Conservation (phyloP, 2,113 vertebrate genomes). For the Thomomys bottae region DNA sequence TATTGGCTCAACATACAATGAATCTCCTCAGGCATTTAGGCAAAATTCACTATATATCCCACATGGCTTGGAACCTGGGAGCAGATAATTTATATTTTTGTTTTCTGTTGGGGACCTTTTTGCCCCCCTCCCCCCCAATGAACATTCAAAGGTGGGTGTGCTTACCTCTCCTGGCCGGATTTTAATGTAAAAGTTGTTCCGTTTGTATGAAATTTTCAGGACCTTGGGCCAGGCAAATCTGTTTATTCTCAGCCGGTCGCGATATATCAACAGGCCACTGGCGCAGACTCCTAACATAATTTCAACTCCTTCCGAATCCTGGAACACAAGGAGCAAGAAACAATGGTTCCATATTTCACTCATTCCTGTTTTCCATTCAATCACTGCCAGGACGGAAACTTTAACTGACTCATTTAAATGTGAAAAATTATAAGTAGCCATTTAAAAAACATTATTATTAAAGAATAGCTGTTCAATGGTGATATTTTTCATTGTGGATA, state of each 20-base stretch:
- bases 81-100: neutral
- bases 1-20: neutral
- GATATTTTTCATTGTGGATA: neutral
- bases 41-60: neutral
- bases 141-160: neutral
- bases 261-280: constrained; percentile 96
- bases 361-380: neutral
- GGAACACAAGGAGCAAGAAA: constrained; percentile 67
- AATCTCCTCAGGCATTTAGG: constrained; percentile 20
- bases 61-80: neutral
- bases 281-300: constrained; percentile 98
- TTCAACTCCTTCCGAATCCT: constrained; percentile 99
- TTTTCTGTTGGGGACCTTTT: neutral
- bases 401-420: constrained; percentile 1
- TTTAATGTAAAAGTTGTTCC: constrained; percentile 99
- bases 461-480: neutral
- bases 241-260: constrained; percentile 96
- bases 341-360: neutral
- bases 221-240: constrained; percentile 99
- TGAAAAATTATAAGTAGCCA: neutral
- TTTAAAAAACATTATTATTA: neutral
- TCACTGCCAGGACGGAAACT: neutral
- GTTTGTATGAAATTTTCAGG: constrained; percentile 99
- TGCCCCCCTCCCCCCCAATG: no score
- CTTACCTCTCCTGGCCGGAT: constrained; percentile 97